A percentile compares a stretch with the other conserved stretches of the same genome.
Evolutionary conservation across 1,140 invertebrate genomes (phyloP).

Genomic region (Zaprionus vittiger): DNA sequence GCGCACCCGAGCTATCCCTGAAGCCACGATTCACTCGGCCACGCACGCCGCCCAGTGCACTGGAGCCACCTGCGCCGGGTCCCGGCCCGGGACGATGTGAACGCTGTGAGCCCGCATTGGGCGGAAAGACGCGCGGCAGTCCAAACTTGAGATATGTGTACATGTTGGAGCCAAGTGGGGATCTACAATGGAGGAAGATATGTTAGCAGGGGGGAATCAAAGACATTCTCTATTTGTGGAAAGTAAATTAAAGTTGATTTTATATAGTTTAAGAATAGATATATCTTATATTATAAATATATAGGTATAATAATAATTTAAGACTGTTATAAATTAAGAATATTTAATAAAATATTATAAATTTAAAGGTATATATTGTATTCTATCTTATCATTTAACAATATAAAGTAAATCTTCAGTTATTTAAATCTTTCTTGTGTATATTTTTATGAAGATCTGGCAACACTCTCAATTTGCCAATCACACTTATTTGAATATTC

Average conservation of each 20-base stretch:
- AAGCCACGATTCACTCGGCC: slow-evolving; percentile 81
- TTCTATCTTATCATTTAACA: too few relatives aligned
- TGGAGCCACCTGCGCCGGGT: slow-evolving; percentile 77
- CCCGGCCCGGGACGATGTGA: slow-evolving; percentile 85
- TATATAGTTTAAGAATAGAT: too few relatives aligned
- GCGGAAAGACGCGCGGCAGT: slow-evolving; percentile 94
- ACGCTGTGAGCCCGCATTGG: slow-evolving; percentile 88
- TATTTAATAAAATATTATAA: too few relatives aligned
- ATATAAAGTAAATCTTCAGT: too few relatives aligned
- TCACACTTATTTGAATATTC: too few relatives aligned
- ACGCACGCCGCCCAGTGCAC: slow-evolving; percentile 80
- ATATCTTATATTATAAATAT: too few relatives aligned
- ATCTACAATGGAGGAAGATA: slow-evolving; percentile 84
- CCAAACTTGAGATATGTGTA: slow-evolving; percentile 97
- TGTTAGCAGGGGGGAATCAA: background rate
- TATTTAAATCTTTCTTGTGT: too few relatives aligned
- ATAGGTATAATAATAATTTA: too few relatives aligned
- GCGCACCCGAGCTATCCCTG: slow-evolving; percentile 73
- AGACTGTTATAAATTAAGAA: too few relatives aligned
- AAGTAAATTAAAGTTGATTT: background rate
- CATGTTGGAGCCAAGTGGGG: slow-evolving; percentile 94
- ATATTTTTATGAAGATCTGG: too few relatives aligned
- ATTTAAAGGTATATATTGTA: too few relatives aligned
- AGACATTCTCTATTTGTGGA: background rate
- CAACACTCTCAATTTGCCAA: too few relatives aligned